These are phyloP conservation scores for Strix occidentalis DNA, from an alignment of 2,797 vertebrate species.

Conservation along the genomic window DNA sequence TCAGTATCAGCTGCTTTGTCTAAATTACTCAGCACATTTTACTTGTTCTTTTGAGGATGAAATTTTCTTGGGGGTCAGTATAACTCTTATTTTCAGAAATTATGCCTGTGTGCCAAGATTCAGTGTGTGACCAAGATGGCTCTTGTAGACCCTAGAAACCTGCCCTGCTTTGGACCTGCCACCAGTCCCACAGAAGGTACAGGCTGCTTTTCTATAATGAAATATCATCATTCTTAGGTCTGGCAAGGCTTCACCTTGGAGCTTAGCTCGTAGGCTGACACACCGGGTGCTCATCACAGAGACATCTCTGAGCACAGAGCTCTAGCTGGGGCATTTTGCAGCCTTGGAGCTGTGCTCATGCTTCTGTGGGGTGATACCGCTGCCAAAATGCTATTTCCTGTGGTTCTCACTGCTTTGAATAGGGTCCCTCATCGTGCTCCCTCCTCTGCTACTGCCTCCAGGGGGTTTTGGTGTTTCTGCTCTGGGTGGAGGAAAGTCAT, in stretches of 20 bases:
- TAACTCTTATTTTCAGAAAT: neutral
- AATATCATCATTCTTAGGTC: neutral
- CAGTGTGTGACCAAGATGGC: neutral
- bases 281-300: neutral
- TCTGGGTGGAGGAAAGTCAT: neutral
- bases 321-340: neutral
- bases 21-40: neutral
- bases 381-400: neutral
- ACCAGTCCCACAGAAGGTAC: neutral
- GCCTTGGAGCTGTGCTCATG: neutral
- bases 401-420: neutral
- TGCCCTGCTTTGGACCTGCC: neutral
- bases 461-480: neutral
- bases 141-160: neutral
- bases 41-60: neutral
- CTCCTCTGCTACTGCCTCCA: neutral
- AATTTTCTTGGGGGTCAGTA: neutral
- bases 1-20: neutral
- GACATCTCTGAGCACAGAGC: neutral
- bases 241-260: neutral
- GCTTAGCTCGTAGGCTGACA: neutral
- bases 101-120: neutral
- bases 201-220: rapidly evolving
- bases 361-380: neutral
- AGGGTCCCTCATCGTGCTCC: rapidly evolving